Percentiles rank a stretch among this genome's conserved stretches.
Evolutionary conservation across 2,113 vertebrate species (phyloP).

Genomic region (Tyto alba): DNA sequence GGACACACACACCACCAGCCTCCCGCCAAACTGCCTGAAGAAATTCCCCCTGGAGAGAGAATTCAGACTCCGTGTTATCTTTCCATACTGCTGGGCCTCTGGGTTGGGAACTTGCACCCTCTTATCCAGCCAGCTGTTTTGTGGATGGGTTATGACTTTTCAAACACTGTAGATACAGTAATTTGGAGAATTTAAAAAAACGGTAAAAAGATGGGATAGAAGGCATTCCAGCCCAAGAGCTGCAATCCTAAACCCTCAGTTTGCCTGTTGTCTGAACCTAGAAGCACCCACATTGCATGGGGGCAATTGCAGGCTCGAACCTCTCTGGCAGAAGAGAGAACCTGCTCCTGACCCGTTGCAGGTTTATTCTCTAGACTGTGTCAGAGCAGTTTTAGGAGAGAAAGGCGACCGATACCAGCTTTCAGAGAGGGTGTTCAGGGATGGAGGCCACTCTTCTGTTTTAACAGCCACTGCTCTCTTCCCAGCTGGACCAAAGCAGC

Average conservation of each 20-base stretch:
- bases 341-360: background rate
- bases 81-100: background rate
- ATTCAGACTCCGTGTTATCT: background rate
- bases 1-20: accelerated
- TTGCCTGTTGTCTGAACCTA: background rate
- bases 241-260: background rate
- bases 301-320: background rate
- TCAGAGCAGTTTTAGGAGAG: background rate
- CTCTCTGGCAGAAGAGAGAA: background rate
- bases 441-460: background rate
- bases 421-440: background rate
- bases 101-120: background rate
- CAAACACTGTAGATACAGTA: background rate
- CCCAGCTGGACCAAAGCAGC: background rate
- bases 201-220: background rate
- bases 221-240: background rate
- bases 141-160: background rate
- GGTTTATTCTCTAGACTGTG: background rate
- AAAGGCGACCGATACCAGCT: background rate
- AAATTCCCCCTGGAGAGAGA: background rate
- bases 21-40: accelerated
- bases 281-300: background rate
- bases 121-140: background rate
- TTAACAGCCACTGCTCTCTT: background rate
- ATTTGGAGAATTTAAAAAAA: background rate